phyloP scores from a whole-genome alignment of 2,113 vertebrate genomes.

The Myrmecobius fasciatus region DNA sequence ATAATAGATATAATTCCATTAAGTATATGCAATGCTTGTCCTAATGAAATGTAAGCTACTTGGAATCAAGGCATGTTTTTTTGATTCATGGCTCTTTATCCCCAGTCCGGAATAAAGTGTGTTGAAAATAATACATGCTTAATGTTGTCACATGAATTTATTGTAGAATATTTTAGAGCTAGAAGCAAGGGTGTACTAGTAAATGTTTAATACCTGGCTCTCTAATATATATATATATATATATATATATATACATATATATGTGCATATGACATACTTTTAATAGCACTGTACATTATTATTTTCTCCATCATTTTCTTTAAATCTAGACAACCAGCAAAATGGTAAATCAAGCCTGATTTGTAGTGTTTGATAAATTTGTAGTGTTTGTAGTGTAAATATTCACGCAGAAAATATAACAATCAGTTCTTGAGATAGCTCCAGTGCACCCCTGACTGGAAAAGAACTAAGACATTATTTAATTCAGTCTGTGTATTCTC shows the following conservation, averaged over 20 bases:
- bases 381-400: neutral
- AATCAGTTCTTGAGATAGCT: neutral
- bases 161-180: neutral
- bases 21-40: neutral
- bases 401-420: neutral
- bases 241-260: too few species aligned
- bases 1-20: conserved; percentile 11
- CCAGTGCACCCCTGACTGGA: neutral
- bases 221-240: too few species aligned
- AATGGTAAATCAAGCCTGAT: neutral
- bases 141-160: neutral
- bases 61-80: too few species aligned
- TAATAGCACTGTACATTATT: neutral
- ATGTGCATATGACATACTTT: neutral
- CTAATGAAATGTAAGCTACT: too few species aligned
- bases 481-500: neutral
- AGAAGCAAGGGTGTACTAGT: neutral
- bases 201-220: neutral
- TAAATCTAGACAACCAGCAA: neutral
- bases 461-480: neutral
- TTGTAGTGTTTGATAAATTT: neutral
- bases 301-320: neutral
- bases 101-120: neutral
- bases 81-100: neutral
- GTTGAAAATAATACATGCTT: neutral